Evolutionary conservation across 2,888 invertebrate species (phyloP).

Genomic region (Cheilosia urbana): DNA sequence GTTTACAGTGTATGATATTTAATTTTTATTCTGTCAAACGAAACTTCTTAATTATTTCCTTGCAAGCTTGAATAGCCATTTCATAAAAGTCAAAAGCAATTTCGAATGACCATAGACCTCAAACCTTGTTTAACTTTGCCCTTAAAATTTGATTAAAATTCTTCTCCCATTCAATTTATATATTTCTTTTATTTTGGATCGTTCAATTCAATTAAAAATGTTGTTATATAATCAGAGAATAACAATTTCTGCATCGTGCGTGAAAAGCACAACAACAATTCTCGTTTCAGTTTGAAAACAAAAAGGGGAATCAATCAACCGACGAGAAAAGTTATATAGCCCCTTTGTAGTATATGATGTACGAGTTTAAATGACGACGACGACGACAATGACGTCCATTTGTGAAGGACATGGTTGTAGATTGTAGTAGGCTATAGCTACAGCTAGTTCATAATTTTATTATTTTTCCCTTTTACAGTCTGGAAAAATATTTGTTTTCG

Average conservation of each 20-base stretch:
- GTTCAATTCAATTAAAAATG: constrained; percentile 44
- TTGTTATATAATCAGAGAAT: constrained; percentile 33
- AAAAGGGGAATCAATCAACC: constrained; percentile 53
- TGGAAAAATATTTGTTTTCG: constrained; percentile 72
- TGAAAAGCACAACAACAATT: constrained; percentile 41
- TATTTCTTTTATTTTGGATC: neutral
- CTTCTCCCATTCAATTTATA: neutral
- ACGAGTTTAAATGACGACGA: constrained; percentile 10
- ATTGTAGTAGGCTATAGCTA: constrained; percentile 2
- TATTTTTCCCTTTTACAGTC: constrained; percentile 55
- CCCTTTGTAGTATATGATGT: neutral
- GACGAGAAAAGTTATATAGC: constrained; percentile 55
- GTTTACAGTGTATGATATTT: neutral
- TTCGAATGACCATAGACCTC: constrained; percentile 17
- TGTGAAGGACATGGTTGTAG: neutral
- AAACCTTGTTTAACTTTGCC: constrained; percentile 37
- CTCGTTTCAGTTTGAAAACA: constrained; percentile 39
- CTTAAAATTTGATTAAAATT: constrained; percentile 59
- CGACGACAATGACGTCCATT: neutral
- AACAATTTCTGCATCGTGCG: constrained; percentile 54
- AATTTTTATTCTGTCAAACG: neutral
- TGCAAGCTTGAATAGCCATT: neutral
- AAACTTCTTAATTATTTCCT: constrained; percentile 17
- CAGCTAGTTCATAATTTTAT: constrained; percentile 55
- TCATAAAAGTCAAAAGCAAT: constrained; percentile 12